phyloP scores from a whole-genome alignment of 1,140 invertebrate species.

The Drosophila lini region DNA sequence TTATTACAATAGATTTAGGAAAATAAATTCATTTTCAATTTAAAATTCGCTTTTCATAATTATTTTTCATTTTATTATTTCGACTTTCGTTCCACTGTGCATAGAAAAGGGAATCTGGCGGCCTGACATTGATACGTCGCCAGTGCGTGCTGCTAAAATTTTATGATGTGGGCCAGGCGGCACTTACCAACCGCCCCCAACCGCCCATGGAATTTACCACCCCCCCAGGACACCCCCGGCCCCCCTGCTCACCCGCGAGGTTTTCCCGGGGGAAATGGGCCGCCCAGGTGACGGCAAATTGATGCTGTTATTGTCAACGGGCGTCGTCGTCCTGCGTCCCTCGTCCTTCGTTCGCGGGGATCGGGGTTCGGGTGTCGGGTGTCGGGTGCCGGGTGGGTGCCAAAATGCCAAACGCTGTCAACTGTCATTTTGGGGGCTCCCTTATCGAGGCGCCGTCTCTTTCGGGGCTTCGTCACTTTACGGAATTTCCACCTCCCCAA shows the following conservation, averaged over 20 bases:
- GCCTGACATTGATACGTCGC: conserved; percentile 51
- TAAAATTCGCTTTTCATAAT: too few relatives aligned
- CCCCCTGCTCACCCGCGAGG: background rate
- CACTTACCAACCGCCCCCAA: conserved; percentile 13
- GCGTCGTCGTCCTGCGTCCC: conserved; percentile 11
- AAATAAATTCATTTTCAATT: too few relatives aligned
- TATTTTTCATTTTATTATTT: too few relatives aligned
- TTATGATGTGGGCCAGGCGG: conserved; percentile 62
- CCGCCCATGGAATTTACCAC: background rate
- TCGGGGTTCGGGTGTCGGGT: too few relatives aligned
- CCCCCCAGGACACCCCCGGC: background rate
- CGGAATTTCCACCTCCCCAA: conserved; percentile 20
- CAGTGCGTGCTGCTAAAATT: conserved; percentile 72
- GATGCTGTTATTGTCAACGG: conserved; percentile 74
- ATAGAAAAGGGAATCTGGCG: conserved; percentile 32
- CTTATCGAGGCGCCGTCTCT: conserved; percentile 16
- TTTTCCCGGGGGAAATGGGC: conserved; percentile 57
- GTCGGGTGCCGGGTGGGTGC: conserved; percentile 7
- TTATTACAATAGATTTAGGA: too few relatives aligned
- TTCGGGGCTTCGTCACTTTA: conserved; percentile 13
- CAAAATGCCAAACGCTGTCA: conserved; percentile 67
- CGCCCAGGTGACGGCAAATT: conserved; percentile 74
- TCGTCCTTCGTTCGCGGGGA: background rate
- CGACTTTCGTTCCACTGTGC: conserved; percentile 1
- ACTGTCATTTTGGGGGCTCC: conserved; percentile 53